Evolutionary conservation across 2,888 invertebrate genomes (phyloP), one percentile per base, ranked within the genome.

Genomic region (Lampropteryx suffumata): DNA sequence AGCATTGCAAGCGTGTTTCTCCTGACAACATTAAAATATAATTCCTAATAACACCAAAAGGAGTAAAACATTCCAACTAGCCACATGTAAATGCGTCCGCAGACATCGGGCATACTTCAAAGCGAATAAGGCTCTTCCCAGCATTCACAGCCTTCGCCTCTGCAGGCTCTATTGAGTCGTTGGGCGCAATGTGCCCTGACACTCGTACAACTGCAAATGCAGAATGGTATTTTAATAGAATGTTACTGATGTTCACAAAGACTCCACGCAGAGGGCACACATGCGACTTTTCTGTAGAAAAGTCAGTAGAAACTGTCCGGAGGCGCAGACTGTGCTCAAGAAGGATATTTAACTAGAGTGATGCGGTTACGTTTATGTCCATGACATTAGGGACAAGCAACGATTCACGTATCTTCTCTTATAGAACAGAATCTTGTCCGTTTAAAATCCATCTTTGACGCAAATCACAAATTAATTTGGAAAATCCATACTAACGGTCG

Each of bases 161-260:
- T 13, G 28, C 32, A 65, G 64, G 67, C 77, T 42, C 55, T 55
- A 88, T 88, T 86, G 84, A 88, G 86, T 86, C 79, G 87, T 88
- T 86, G 78, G 73, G 57, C 64, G 65, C 61, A 59, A 61, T 55
- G 58, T 60, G 63, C 54, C 60, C 63, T 82, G 85, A 84, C 84
- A 78, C 74, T 72, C 71, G 76, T 72, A 76, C 17, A 2, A 17
- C 70, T 67, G 64, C 60, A 17, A 55, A 50, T 50, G 57, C 55
- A 46, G 50, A 67, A 71, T 68, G 69, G 61, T 71, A 72, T 74
- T 79, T 81, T 75, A 80, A 83, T 82, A 75, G 79, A 76, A 79
- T 76, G 79, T 76, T 69, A 67, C 64, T 69, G 71, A 78, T 81
- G 80, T 79, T 74, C 69, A 33, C 51, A 44, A 56, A 53, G 49